Evolutionary conservation across 2,888 invertebrate genomes (phyloP).

Genomic region (Diadromus collaris): DNA sequence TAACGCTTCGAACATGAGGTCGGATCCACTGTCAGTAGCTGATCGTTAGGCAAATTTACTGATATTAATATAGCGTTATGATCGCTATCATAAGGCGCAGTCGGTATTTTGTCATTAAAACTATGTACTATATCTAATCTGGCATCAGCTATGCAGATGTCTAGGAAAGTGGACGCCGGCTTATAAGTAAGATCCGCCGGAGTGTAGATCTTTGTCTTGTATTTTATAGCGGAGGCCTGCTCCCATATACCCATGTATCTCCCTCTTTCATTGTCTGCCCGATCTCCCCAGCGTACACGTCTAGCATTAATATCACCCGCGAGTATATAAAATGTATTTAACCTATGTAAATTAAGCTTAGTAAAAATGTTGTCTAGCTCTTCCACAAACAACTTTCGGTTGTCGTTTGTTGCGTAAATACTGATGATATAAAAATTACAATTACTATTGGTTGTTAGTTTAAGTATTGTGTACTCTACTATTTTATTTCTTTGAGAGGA

Average conservation of each 20-base stretch:
- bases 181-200: not conserved
- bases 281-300: constrained; percentile 9
- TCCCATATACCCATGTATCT: not conserved
- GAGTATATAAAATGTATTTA: not conserved
- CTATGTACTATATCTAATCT: not conserved
- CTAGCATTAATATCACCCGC: constrained; percentile 41
- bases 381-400: constrained; percentile 7
- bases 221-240: not conserved
- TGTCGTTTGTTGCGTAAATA: too few relatives aligned
- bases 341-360: not conserved
- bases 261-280: constrained; percentile 13
- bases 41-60: not conserved
- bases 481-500: not conserved
- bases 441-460: not conserved
- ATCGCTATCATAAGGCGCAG: constrained; percentile 6
- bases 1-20: not conserved
- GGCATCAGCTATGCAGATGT: not conserved
- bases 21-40: not conserved
- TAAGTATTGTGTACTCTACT: not conserved
- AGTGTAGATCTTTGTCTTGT: not conserved
- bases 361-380: constrained; percentile 24
- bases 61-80: not conserved
- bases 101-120: not conserved
- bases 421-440: not conserved
- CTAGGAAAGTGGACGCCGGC: not conserved